Evolutionary conservation across 2,888 invertebrate genomes (phyloP).

Genomic region (Oeneis ivallda): DNA sequence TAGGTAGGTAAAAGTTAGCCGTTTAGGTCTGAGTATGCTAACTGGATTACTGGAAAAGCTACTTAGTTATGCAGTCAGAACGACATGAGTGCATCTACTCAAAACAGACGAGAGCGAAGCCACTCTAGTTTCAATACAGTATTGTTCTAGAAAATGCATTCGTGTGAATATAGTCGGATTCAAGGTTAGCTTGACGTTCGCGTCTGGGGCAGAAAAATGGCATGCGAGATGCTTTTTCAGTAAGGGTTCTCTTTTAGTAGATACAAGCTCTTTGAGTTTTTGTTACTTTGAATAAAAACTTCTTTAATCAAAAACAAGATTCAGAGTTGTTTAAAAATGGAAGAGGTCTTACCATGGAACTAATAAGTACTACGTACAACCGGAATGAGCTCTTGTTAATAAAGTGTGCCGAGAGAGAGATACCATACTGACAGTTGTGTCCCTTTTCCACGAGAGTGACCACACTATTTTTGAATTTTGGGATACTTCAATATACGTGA

Average conservation of each 20-base stretch:
- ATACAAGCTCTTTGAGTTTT: background rate
- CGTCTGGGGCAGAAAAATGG: background rate
- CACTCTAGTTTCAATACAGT: slow-evolving; percentile 10
- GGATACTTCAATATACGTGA: too few relatives aligned
- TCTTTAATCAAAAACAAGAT: too few relatives aligned
- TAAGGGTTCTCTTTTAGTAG: background rate
- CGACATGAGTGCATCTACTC: slow-evolving; percentile 2
- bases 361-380: too few relatives aligned
- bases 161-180: slow-evolving; percentile 15
- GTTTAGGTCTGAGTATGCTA: background rate
- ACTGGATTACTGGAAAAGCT: background rate
- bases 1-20: background rate
- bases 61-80: slow-evolving; percentile 7
- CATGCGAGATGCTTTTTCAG: background rate
- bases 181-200: slow-evolving; percentile 43
- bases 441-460: too few relatives aligned
- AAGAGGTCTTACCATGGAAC: too few relatives aligned
- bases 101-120: slow-evolving; percentile 5
- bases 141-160: slow-evolving; percentile 10
- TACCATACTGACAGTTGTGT: too few relatives aligned
- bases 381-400: too few relatives aligned
- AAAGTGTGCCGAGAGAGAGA: too few relatives aligned
- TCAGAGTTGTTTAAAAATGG: too few relatives aligned
- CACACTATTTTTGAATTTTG: too few relatives aligned
- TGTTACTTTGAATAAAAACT: too few relatives aligned